phyloP scores from a whole-genome alignment of 2,888 invertebrate genomes.

The Neoaliturus tenellus region DNA sequence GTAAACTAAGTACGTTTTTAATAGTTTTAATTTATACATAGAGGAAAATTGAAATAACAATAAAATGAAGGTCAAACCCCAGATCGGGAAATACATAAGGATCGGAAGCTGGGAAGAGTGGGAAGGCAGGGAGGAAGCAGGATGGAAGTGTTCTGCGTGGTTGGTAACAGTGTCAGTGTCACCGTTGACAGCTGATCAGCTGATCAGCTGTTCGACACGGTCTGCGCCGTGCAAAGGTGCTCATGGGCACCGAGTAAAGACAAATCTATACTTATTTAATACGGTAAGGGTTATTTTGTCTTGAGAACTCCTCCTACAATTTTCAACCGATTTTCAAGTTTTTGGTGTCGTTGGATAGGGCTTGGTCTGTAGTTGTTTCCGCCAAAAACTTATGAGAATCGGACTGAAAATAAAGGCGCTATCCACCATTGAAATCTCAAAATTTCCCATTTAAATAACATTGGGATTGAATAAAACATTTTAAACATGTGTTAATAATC shows the following conservation, averaged over 20 bases:
- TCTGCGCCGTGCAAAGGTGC: not conserved
- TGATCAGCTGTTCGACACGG: not conserved
- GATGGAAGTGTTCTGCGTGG: slow-evolving; percentile 41
- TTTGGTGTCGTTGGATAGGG: too few species aligned
- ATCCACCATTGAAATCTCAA: too few species aligned
- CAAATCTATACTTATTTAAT: too few species aligned
- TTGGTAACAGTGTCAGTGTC: slow-evolving; percentile 24
- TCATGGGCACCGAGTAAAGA: not conserved
- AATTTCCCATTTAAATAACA: too few species aligned
- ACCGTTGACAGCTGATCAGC: not conserved
- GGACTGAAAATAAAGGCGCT: too few species aligned
- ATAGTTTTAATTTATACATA: not conserved
- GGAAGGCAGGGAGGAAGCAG: slow-evolving; percentile 6
- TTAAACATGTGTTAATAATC: too few species aligned
- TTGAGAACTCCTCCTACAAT: too few species aligned
- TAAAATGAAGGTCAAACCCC: not conserved
- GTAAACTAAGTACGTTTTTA: too few species aligned
- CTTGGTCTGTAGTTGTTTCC: too few species aligned
- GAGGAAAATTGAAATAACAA: not conserved
- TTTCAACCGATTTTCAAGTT: not conserved
- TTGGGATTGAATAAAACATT: too few species aligned
- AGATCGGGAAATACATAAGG: not conserved
- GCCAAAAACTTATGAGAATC: too few species aligned
- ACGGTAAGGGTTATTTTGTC: too few species aligned
- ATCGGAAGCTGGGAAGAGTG: slow-evolving; percentile 1